phyloP scores from a whole-genome alignment of 2,888 invertebrate species.

The Nemotelus nigrinus region DNA sequence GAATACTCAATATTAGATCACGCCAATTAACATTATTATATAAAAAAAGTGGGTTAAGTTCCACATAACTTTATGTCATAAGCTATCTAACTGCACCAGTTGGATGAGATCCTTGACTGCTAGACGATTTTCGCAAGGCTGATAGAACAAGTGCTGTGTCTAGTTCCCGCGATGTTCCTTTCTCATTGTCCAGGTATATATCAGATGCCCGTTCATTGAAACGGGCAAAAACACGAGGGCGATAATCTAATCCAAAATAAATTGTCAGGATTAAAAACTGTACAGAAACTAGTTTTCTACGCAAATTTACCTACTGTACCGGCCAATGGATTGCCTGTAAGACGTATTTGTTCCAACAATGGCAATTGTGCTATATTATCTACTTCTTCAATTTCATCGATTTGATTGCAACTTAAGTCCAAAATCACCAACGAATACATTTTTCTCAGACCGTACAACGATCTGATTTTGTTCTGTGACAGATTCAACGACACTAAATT shows the following conservation, averaged over 20 bases:
- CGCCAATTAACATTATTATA: too few relatives aligned
- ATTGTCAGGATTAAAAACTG: not conserved
- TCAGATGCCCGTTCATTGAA: conserved; percentile 86
- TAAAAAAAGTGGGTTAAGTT: too few relatives aligned
- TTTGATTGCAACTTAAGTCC: conserved; percentile 86
- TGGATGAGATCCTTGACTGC: not conserved
- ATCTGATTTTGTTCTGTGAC: conserved; percentile 82
- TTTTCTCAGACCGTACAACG: conserved; percentile 79
- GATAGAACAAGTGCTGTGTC: conserved; percentile 92
- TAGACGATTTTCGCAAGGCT: conserved; percentile 72
- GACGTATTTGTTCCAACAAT: conserved; percentile 84
- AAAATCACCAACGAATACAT: conserved; percentile 86
- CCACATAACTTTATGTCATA: not conserved
- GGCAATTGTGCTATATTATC: conserved; percentile 83
- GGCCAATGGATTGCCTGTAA: conserved; percentile 91
- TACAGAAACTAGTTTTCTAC: not conserved
- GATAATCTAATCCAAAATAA: conserved; percentile 80
- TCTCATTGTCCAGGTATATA: conserved; percentile 88
- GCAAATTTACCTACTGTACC: conserved; percentile 63
- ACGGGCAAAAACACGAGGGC: conserved; percentile 87
- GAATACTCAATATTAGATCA: too few relatives aligned
- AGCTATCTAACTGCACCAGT: conserved; percentile 11
- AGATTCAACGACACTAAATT: conserved; percentile 87
- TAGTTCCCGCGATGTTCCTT: conserved; percentile 85
- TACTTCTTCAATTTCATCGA: conserved; percentile 83